These are phyloP conservation scores for Drosophila arizonae DNA, from an alignment of 1,140 invertebrate genomes.

Conservation along the genomic window DNA sequence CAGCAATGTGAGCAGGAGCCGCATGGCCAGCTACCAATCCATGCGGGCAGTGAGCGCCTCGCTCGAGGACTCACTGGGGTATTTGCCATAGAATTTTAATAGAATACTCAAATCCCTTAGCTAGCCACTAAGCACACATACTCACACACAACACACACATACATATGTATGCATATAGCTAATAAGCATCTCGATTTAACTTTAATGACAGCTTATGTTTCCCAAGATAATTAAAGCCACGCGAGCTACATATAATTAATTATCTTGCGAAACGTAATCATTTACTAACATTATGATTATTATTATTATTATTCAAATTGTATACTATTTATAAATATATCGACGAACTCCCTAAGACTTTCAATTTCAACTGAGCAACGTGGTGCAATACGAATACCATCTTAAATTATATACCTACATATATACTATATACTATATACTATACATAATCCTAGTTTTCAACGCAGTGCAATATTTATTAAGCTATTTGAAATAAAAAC, in stretches of 20 bases:
- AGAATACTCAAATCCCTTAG: slow-evolving; percentile 37
- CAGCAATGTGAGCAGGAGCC: slow-evolving; percentile 59
- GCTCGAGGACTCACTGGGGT: slow-evolving; percentile 82
- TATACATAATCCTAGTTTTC: slow-evolving; percentile 24
- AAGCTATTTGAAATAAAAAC: slow-evolving; percentile 42
- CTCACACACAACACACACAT: slow-evolving; percentile 16
- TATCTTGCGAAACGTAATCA: slow-evolving; percentile 79
- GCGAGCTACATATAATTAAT: slow-evolving; percentile 24
- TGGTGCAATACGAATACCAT: slow-evolving; percentile 72
- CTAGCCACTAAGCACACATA: slow-evolving; percentile 28
- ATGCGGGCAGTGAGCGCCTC: slow-evolving; percentile 79
- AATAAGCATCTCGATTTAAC: slow-evolving; percentile 21
- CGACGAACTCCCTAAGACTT: slow-evolving; percentile 44
- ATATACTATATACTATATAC: slow-evolving; percentile 2
- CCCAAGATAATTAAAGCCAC: slow-evolving; percentile 58
- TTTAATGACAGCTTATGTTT: slow-evolving; percentile 71
- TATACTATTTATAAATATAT: slow-evolving; percentile 15
- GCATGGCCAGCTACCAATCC: slow-evolving; percentile 77
- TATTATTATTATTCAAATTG: slow-evolving; percentile 4
- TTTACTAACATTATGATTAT: slow-evolving; percentile 9
- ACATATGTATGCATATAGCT: slow-evolving; percentile 23
- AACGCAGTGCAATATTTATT: slow-evolving; percentile 73
- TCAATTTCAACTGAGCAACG: slow-evolving; percentile 20
- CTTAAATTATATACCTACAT: slow-evolving; percentile 5
- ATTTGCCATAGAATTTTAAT: slow-evolving; percentile 79